Percentiles rank a stretch among this genome's conserved stretches.
Evolutionary conservation across 2,113 vertebrate genomes (phyloP).

Genomic region (Meleagris gallopavo): DNA sequence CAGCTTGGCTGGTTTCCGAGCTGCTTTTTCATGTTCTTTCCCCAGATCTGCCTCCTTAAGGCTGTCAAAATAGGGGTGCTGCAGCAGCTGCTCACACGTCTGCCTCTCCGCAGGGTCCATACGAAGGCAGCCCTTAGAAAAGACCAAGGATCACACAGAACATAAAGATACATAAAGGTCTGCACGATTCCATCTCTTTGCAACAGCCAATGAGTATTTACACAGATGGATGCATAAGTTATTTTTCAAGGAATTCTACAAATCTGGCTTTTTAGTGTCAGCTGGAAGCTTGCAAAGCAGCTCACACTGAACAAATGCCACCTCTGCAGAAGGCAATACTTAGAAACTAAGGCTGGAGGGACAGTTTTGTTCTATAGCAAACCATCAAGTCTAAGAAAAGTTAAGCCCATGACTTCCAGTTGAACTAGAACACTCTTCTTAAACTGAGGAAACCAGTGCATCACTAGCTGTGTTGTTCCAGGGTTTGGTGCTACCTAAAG

Average conservation of each 20-base stretch:
- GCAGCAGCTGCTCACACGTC: conserved; percentile 89
- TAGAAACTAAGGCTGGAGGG: background rate
- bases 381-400: background rate
- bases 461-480: background rate
- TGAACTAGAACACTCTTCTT: background rate
- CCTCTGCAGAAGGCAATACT: rapidly evolving
- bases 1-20: conserved; percentile 75
- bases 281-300: background rate
- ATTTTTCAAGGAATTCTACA: background rate
- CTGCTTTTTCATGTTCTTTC: conserved; percentile 75
- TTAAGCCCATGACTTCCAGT: background rate
- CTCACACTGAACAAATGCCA: background rate
- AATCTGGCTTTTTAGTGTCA: background rate
- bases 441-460: background rate
- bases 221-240: rapidly evolving
- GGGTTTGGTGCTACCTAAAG: background rate
- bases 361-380: background rate
- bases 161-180: rapidly evolving
- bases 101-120: conserved; percentile 91
- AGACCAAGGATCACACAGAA: background rate
- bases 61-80: conserved; percentile 90
- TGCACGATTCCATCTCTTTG: background rate
- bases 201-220: rapidly evolving
- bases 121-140: conserved; percentile 84
- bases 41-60: conserved; percentile 77